Base-by-base conservation (phyloP, 2,888 invertebrate species). In the Lithophane socia region DNA sequence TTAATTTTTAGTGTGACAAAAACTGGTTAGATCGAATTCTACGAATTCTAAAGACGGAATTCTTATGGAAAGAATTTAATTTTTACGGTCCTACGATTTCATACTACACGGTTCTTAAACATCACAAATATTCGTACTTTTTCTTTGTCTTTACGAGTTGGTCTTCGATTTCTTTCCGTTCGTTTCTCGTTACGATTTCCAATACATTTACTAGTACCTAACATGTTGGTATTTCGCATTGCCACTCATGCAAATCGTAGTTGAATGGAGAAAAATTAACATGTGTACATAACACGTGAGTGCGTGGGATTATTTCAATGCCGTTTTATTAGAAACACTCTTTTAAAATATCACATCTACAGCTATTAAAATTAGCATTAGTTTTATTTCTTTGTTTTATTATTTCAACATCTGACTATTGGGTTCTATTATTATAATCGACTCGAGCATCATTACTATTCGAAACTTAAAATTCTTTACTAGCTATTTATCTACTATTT, bases 241-340 rank as follows among this genome's bases (percentile, higher is more conserved):
- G 69, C 61, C 63, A 73, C 63, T 77, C 54, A 61, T 75, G 77
- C 83, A 85, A 85, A 83, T 74, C 64, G 58, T 76, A 10, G 60
- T 64, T 85, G 72, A 82, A 85, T 84, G 60, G 58, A 82, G 42
- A 75, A 73, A 75, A 71, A 79, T 64, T 71, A n/a, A 65, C 68
- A 69, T 68, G 60, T 82, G 76, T 1, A 61, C 69, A 37, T 0
- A 61, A 73, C 85, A 77, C 83, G 74, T 82, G 74, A 75, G 49
- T 67, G 77, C 72, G 85, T 82, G 66, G 77, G 79, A 66, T 75
- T 67, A 42, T 77, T 66, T 70, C 85, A 86, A 84, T 84, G 82
- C 64, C 68, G 64, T 63, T 73, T 49, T 80, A 67, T 69, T 67
- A 77, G 54, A 84, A 72, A 75, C 58, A 56, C 49, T 58, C 7